phyloP scores from a whole-genome alignment of 2,797 vertebrate species.

The Enteromius mattozi region DNA sequence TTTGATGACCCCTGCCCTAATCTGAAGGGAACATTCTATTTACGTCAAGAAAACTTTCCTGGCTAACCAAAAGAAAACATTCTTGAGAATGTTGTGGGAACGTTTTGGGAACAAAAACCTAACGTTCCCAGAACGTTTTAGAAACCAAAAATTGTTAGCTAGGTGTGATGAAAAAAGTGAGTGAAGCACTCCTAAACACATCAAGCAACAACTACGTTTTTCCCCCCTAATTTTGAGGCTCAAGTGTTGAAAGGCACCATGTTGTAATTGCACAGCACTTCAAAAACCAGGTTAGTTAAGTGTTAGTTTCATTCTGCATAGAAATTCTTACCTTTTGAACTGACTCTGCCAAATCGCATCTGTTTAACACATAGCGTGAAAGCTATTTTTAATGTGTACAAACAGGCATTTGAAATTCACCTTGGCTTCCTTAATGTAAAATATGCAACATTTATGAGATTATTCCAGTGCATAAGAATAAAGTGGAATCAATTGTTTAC shows the following conservation, averaged over 20 bases:
- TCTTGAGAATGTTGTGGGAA: no score
- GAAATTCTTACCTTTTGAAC: conserved; percentile 49
- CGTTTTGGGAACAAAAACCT: no score
- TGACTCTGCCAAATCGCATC: background rate
- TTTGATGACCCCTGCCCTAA: no score
- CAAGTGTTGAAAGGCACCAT: conserved; percentile 12
- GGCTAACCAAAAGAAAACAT: no score
- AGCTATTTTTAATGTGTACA: background rate
- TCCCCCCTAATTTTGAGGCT: background rate
- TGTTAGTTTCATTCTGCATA: background rate
- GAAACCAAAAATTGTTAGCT: no score
- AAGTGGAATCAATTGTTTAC: conserved; percentile 51
- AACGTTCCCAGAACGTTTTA: no score
- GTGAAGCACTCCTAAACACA: background rate
- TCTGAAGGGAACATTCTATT: no score
- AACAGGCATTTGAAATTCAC: conserved; percentile 44
- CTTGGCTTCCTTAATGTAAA: conserved; percentile 16
- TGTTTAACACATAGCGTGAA: conserved; percentile 20
- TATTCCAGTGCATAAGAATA: conserved; percentile 33
- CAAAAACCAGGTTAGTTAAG: conserved; percentile 3
- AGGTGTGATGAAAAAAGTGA: background rate
- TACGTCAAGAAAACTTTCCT: no score
- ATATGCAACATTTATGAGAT: conserved; percentile 41
- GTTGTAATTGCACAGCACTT: conserved; percentile 16
- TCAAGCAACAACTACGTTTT: background rate